A percentile compares a stretch with the other conserved stretches of the same genome.
Evolutionary conservation across 2,888 invertebrate genomes (phyloP).

Genomic region (Dynastes tityus): DNA sequence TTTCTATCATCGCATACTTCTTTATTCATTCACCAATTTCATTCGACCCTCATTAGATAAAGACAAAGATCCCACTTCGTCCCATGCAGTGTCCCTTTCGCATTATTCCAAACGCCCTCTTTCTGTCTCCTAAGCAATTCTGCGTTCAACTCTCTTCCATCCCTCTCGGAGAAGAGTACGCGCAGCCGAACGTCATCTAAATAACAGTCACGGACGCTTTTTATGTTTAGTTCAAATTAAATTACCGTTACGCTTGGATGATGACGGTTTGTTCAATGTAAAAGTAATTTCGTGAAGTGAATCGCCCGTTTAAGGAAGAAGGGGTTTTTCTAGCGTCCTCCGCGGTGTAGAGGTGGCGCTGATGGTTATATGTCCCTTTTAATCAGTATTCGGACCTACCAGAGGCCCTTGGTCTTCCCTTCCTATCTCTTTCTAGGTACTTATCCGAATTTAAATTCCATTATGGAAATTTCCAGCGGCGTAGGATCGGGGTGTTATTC

Average conservation of each 20-base stretch:
- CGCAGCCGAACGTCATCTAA: slow-evolving; percentile 39
- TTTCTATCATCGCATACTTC: neutral
- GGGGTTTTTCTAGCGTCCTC: slow-evolving; percentile 13
- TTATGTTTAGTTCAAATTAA: slow-evolving; percentile 45
- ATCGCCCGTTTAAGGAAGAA: slow-evolving; percentile 21
- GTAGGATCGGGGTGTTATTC: slow-evolving; percentile 11
- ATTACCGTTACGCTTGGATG: slow-evolving; percentile 47
- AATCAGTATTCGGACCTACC: slow-evolving; percentile 36
- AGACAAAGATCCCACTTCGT: slow-evolving; percentile 4
- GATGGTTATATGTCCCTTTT: neutral
- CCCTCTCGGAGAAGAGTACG: neutral
- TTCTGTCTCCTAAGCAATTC: too few relatives aligned
- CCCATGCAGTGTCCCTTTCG: neutral
- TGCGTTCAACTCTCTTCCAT: neutral
- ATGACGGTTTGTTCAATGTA: slow-evolving; percentile 47
- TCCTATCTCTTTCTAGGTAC: slow-evolving; percentile 8
- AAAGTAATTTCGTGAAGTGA: slow-evolving; percentile 45
- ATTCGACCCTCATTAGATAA: slow-evolving; percentile 20
- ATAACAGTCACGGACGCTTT: slow-evolving; percentile 46
- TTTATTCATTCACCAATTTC: slow-evolving; percentile 6
- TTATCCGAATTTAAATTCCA: slow-evolving; percentile 47
- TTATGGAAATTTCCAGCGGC: slow-evolving; percentile 44
- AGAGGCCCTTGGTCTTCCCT: slow-evolving; percentile 23
- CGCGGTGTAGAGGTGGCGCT: neutral
- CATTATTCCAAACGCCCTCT: neutral